These are phyloP conservation scores for Rhyacichthys aspro DNA, from an alignment of 2,797 vertebrate genomes.

Conservation along the genomic window DNA sequence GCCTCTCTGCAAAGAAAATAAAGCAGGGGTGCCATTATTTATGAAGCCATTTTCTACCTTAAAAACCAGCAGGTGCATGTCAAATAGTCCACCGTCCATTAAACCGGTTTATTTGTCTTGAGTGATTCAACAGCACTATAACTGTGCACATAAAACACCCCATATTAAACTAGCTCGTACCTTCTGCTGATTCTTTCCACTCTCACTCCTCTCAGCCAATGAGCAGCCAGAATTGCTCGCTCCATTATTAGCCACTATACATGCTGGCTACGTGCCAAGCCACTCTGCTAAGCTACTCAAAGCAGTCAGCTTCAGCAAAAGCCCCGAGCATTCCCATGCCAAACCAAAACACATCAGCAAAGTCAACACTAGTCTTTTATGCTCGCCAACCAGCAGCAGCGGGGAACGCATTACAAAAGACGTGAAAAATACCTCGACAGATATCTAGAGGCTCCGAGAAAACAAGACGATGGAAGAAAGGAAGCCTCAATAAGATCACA, in stretches of 20 bases:
- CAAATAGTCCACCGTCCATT: constrained; percentile 24
- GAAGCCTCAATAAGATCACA: constrained; percentile 22
- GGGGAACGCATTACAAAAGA: constrained; percentile 42
- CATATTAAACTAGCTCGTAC: constrained; percentile 9
- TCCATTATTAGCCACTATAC: constrained; percentile 59
- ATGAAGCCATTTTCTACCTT: constrained; percentile 14
- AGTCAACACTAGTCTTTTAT: constrained; percentile 72
- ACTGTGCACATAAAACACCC: constrained; percentile 4
- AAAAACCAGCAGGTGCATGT: constrained; percentile 28
- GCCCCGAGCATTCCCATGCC: constrained; percentile 62
- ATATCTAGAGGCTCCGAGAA: constrained; percentile 50
- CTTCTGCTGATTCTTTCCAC: constrained; percentile 12
- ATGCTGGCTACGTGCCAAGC: constrained; percentile 61
- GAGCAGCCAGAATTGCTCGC: constrained; percentile 27
- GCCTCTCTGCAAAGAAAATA: constrained; percentile 33
- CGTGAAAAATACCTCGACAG: constrained; percentile 52
- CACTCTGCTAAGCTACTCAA: constrained; percentile 54
- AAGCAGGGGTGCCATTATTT: constrained; percentile 15
- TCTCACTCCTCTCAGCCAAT: constrained; percentile 22
- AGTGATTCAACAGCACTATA: constrained; percentile 15
- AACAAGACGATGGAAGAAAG: constrained; percentile 36
- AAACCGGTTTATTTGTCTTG: constrained; percentile 38
- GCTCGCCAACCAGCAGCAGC: constrained; percentile 56
- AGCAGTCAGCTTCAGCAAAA: constrained; percentile 48
- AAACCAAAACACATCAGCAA: constrained; percentile 67